phyloP scores from a whole-genome alignment of 1,140 invertebrate species.

The Matsumurasca onukii region DNA sequence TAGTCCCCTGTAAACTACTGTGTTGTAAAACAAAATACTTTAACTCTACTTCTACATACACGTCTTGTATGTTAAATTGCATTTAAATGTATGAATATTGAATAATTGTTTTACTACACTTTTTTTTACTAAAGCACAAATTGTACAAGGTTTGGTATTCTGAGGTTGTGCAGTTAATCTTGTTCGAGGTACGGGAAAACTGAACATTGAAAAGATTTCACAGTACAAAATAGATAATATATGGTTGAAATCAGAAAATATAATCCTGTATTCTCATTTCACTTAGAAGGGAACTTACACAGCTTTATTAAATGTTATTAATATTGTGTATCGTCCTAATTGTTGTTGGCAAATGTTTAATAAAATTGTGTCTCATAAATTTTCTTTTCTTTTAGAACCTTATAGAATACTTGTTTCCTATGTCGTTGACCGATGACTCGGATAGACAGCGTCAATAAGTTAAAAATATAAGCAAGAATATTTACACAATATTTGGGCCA shows the following conservation, averaged over 20 bases:
- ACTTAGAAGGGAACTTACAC: neutral
- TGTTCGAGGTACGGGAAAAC: constrained; percentile 4
- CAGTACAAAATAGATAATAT: constrained; percentile 17
- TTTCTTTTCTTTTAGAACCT: too few species aligned
- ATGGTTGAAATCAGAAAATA: neutral
- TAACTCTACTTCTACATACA: too few species aligned
- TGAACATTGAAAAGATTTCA: constrained; percentile 8
- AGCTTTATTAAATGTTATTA: neutral
- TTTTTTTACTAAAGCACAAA: neutral
- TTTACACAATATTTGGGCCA: too few species aligned
- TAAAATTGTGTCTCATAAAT: too few species aligned
- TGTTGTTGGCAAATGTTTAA: constrained; percentile 21
- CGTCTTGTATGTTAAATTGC: too few species aligned
- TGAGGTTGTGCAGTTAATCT: constrained; percentile 10
- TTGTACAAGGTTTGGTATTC: neutral
- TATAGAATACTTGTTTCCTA: too few species aligned
- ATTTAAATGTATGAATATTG: neutral
- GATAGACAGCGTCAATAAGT: too few species aligned
- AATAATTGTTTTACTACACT: neutral
- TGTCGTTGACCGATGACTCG: too few species aligned
- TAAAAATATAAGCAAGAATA: too few species aligned
- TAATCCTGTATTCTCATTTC: neutral
- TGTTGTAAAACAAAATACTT: too few species aligned
- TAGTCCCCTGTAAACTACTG: too few species aligned
- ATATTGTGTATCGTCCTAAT: constrained; percentile 21